Conservation (phyloP, 2,888 invertebrate genomes). For the Aphrophora alni region DNA sequence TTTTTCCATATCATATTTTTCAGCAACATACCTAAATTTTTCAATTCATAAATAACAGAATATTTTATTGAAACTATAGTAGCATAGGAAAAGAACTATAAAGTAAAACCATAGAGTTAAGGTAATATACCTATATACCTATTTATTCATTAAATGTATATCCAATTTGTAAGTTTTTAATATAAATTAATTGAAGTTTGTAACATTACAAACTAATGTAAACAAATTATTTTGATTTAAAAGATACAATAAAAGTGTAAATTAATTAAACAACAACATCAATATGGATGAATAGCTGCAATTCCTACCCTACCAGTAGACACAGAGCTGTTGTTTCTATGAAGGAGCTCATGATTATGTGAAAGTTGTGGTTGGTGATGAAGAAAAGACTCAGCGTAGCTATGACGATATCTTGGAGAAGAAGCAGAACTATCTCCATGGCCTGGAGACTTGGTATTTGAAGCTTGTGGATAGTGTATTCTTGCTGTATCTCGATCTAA, state of each 20-base stretch:
- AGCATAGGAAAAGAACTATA: too few relatives aligned
- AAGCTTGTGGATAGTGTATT: conserved; percentile 48
- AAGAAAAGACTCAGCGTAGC: conserved; percentile 67
- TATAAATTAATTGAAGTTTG: not conserved
- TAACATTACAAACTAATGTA: not conserved
- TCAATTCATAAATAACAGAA: too few relatives aligned
- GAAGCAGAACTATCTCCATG: conserved; percentile 35
- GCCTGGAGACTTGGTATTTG: conserved; percentile 23
- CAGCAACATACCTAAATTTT: too few relatives aligned
- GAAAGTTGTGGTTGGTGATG: conserved; percentile 38
- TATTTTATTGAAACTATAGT: too few relatives aligned
- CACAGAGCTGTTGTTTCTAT: conserved; percentile 50
- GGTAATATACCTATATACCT: not conserved
- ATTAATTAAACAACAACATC: conserved; percentile 18
- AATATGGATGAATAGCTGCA: conserved; percentile 52
- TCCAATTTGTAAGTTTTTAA: not conserved
- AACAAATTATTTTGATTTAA: not conserved
- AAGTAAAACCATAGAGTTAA: not conserved
- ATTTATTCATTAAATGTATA: not conserved
- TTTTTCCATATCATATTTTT: too few relatives aligned
- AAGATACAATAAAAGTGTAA: too few relatives aligned
- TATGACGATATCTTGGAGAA: conserved; percentile 61
- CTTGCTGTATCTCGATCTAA: conserved; percentile 61
- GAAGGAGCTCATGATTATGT: conserved; percentile 48
- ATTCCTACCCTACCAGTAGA: conserved; percentile 52